A percentile compares a stretch with the other conserved stretches of the same genome.
phyloP scores from a whole-genome alignment of 2,888 invertebrate genomes.

The Apomyelois bistriatella region DNA sequence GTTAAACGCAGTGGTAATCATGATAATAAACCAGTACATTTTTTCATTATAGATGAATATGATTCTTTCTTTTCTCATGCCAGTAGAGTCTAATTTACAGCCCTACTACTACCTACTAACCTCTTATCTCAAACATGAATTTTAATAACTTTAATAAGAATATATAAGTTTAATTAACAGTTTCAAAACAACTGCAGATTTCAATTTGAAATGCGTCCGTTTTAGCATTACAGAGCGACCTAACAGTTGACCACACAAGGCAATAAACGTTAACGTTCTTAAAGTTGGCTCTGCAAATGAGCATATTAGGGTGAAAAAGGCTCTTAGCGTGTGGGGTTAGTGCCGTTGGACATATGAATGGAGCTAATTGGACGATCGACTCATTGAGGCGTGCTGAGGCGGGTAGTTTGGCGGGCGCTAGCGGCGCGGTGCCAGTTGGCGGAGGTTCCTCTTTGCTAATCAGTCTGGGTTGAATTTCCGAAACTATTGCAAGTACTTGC shows the following conservation, averaged over 20 bases:
- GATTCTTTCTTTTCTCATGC: no score
- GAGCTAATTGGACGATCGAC: slow-evolving; percentile 69
- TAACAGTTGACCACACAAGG: neutral
- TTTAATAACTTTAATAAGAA: no score
- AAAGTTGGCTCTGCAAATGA: slow-evolving; percentile 43
- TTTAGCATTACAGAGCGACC: neutral
- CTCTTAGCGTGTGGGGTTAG: slow-evolving; percentile 48
- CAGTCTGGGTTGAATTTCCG: slow-evolving; percentile 10
- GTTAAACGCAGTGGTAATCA: no score
- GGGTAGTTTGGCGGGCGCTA: slow-evolving; percentile 23
- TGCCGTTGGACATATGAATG: slow-evolving; percentile 63
- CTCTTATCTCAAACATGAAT: no score
- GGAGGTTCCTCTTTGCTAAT: slow-evolving; percentile 6
- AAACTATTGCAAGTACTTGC: slow-evolving; percentile 8
- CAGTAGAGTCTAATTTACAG: no score
- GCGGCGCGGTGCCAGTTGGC: slow-evolving; percentile 64
- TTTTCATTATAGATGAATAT: no score
- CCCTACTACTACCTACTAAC: no score
- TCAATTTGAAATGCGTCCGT: neutral
- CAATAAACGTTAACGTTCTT: slow-evolving; percentile 38
- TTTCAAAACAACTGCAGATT: neutral
- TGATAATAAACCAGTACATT: no score
- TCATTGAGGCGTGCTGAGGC: slow-evolving; percentile 60
- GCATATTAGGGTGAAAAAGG: slow-evolving; percentile 51
- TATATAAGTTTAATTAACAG: no score